These are phyloP conservation scores for Malurus splendens DNA, from an alignment of 2,797 vertebrate species.

Conservation along the genomic window DNA sequence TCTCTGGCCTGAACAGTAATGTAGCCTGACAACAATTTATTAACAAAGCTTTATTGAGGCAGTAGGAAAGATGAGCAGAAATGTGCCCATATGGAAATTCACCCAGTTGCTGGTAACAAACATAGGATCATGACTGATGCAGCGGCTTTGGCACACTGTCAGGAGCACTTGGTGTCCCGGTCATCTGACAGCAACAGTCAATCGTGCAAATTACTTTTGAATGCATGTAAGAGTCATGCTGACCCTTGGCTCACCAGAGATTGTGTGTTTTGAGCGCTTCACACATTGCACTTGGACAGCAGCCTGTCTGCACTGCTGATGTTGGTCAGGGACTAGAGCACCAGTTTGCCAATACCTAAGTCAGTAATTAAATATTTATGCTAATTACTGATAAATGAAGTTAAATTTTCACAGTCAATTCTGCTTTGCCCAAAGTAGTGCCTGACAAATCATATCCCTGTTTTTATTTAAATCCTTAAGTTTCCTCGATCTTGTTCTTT, in stretches of 20 bases:
- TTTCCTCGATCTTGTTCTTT: neutral
- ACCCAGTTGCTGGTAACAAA: fast-evolving
- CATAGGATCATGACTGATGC: neutral
- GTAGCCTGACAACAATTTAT: neutral
- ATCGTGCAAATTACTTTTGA: neutral
- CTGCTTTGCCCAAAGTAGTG: neutral
- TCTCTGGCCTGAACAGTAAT: neutral
- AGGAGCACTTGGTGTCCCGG: neutral
- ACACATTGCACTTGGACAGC: neutral
- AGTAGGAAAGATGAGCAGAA: neutral
- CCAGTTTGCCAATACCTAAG: neutral
- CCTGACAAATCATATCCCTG: neutral
- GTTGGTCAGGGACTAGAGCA: neutral
- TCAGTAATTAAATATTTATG: neutral
- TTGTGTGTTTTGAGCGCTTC: neutral
- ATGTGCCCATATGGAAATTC: neutral
- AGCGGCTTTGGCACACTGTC: fast-evolving
- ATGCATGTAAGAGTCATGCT: neutral
- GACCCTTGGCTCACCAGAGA: neutral
- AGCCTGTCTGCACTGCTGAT: fast-evolving
- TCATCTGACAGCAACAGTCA: neutral
- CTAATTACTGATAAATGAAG: neutral
- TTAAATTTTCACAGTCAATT: neutral
- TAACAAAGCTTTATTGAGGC: neutral
- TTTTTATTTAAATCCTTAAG: neutral